Evolutionary conservation across 35 echinoderm and acorn worm genomes (phyloP).

Genomic region (Ophiothrix spiculata): DNA sequence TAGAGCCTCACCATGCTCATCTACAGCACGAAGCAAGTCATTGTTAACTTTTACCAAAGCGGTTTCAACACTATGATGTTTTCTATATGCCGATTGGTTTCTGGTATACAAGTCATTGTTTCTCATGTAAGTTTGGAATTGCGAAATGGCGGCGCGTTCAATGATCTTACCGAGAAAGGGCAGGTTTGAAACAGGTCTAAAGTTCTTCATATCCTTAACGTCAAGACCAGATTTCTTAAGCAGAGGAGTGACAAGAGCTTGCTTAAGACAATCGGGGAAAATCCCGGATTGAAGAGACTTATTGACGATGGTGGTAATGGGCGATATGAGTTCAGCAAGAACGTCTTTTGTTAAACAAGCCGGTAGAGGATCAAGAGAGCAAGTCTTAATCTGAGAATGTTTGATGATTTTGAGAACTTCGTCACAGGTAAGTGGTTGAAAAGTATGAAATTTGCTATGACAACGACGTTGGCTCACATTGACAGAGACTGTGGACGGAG

Average conservation of each 20-base stretch:
- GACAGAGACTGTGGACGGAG: neutral
- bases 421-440: neutral
- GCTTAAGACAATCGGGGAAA: slow-evolving; percentile 21
- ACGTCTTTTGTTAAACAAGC: slow-evolving; percentile 23
- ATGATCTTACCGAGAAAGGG: slow-evolving; percentile 18
- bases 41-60: slow-evolving; percentile 17
- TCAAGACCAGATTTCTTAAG: slow-evolving; percentile 43
- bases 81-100: slow-evolving; percentile 25
- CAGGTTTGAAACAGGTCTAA: slow-evolving; percentile 26
- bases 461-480: neutral
- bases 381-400: slow-evolving; percentile 31
- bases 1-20: slow-evolving; percentile 5
- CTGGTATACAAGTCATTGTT: neutral
- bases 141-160: slow-evolving; percentile 20
- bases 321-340: slow-evolving; percentile 8
- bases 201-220: neutral
- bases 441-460: neutral
- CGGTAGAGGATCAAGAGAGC: slow-evolving; percentile 45
- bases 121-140: slow-evolving; percentile 7
- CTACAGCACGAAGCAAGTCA: slow-evolving; percentile 18
- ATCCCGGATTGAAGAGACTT: slow-evolving; percentile 30
- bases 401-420: slow-evolving; percentile 20
- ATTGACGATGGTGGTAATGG: slow-evolving; percentile 55
- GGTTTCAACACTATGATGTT: slow-evolving; percentile 30
- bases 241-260: slow-evolving; percentile 35